phyloP scores from a whole-genome alignment of 2,113 vertebrate genomes.

The Terrapene triunguis region DNA sequence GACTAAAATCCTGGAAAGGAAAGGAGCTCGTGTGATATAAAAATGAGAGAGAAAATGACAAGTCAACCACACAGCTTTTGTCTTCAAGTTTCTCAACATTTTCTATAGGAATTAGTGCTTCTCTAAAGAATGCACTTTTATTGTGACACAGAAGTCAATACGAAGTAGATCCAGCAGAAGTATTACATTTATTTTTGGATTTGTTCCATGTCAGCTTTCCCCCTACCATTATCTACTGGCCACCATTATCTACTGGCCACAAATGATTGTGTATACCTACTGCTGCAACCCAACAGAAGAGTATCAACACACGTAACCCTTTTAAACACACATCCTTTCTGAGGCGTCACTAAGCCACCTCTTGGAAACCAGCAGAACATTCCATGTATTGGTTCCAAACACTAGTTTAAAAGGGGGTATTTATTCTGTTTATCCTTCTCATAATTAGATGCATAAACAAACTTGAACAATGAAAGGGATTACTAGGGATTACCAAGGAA shows the following conservation, averaged over 20 bases:
- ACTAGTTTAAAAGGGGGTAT: not conserved
- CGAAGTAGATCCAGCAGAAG: not conserved
- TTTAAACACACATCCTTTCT: not conserved
- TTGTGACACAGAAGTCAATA: not conserved
- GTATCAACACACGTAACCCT: not conserved
- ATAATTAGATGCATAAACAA: not conserved
- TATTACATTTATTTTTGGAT: not conserved
- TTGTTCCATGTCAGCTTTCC: not conserved
- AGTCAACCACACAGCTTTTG: not conserved
- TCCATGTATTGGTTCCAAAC: not conserved
- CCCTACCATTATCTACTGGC: not conserved
- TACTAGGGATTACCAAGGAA: not conserved
- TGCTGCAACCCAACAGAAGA: not conserved
- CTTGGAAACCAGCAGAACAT: not conserved
- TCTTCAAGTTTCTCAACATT: not conserved
- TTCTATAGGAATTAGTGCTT: not conserved
- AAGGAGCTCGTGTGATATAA: not conserved
- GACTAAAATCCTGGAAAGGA: not conserved
- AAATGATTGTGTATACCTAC: not conserved
- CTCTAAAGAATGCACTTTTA: not conserved
- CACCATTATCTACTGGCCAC: not conserved
- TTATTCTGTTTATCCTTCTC: conserved; percentile 6
- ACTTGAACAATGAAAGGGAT: not conserved
- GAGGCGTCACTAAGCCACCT: not conserved
- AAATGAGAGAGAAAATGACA: not conserved